Evolutionary conservation across 2,797 vertebrate species (phyloP).

Genomic region (Pangasius macronema): DNA sequence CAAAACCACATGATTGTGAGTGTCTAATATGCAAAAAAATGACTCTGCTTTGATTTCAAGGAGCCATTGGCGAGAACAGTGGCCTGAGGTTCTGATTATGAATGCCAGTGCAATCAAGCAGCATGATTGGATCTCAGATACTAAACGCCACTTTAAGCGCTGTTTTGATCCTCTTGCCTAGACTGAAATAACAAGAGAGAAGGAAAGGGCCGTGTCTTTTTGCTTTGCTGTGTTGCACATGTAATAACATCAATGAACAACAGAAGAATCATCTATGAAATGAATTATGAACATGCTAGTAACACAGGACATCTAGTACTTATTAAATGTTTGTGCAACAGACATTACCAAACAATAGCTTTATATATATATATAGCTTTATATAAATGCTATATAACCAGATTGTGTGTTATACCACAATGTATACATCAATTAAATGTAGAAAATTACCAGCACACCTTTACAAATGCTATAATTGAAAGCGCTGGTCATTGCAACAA

Average conservation of each 20-base stretch:
- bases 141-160: constrained; percentile 49
- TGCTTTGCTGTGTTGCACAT: constrained; percentile 41
- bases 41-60: constrained; percentile 67
- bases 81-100: constrained; percentile 62
- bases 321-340: not conserved
- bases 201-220: constrained; percentile 22
- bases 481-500: not conserved
- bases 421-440: constrained; percentile 74
- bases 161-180: constrained; percentile 59
- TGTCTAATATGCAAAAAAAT: constrained; percentile 53
- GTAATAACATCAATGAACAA: constrained; percentile 36
- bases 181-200: constrained; percentile 22
- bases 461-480: not conserved
- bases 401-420: not conserved
- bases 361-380: not conserved
- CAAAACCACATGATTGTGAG: constrained; percentile 56
- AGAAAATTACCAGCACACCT: not conserved
- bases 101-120: constrained; percentile 68
- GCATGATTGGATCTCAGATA: constrained; percentile 63
- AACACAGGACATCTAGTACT: not conserved
- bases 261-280: not conserved
- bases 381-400: not conserved
- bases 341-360: not conserved
- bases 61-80: constrained; percentile 49
- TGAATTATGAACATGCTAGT: not conserved